Base-by-base conservation (phyloP, 2,113 vertebrate species). In the Mormoops blainvillei region DNA sequence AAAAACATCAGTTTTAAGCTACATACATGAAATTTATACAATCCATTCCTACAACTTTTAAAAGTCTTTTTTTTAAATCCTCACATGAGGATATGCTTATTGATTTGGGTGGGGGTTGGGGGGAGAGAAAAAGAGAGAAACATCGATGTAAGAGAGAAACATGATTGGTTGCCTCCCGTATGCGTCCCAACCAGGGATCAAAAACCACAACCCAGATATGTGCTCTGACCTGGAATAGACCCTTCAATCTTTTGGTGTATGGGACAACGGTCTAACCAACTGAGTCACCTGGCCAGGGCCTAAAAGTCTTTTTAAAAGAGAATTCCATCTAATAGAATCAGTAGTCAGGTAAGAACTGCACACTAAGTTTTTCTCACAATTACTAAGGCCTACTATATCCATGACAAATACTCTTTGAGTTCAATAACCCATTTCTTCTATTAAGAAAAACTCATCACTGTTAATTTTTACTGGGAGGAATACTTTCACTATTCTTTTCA, bases 361-460 rank as follows among this genome's bases (percentile, higher is more conserved):
- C 26, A 74, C 0, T 11, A 45, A 54, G 4, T 74, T 70, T 77
- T 94, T 70, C 52, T 68, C 78, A 83, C 45, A 81, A 84, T 78
- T 28, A n/a, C 19, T 74, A 86, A 74, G 61, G 28, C 8, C 63
- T 28, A 61, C 18, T 14, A 45, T 50, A 73, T 19, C n/a, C 11
- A 45, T 54, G 20, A 89, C 50, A 93, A 50, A 86, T 33, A 41
- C 68, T 90, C 67, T 41, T 91, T 33, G 65, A 54, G 50, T 71
- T 95, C 81, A 76, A 76, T 28, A 94, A 94, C 22, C 24, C 50
- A 87, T 45, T 94, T 93, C 36, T 74, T 96, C 31, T 65, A 8
- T 73, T 91, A 71, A 85, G 41, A 86, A 95, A 94, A 93, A 85
- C 52, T 52, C 74, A 87, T 38, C 45, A 80, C 74, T 91, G 41